These are phyloP conservation scores for Prosapia bicincta DNA, from an alignment of 2,888 invertebrate genomes.

Conservation along the genomic window DNA sequence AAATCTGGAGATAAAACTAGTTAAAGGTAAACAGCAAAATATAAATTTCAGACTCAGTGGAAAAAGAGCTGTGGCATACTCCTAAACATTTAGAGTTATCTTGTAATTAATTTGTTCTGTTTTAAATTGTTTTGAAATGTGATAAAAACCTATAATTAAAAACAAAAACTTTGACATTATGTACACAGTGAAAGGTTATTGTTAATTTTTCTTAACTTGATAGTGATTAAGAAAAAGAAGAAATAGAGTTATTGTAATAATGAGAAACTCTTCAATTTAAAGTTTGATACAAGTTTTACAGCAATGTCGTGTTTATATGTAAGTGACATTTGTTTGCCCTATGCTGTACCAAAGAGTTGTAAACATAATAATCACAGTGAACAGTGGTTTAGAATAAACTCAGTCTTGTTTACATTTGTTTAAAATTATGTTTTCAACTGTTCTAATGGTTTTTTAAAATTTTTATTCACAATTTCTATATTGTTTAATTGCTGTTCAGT, in stretches of 20 bases:
- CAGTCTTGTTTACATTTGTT: too few species aligned
- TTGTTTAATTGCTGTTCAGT: background rate
- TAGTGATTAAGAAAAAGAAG: background rate
- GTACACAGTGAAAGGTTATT: background rate
- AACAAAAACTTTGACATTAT: background rate
- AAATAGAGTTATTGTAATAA: background rate
- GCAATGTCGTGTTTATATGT: background rate
- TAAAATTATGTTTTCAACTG: background rate
- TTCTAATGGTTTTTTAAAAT: background rate
- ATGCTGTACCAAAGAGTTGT: background rate
- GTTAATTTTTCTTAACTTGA: background rate
- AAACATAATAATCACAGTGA: background rate
- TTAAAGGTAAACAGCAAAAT: background rate
- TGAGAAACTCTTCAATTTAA: background rate
- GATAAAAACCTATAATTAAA: background rate
- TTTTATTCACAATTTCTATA: background rate
- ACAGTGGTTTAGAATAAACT: background rate
- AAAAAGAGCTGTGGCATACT: background rate
- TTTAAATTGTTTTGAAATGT: background rate
- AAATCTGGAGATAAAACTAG: background rate
- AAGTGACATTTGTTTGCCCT: background rate
- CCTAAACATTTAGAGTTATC: background rate
- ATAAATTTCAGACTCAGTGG: background rate
- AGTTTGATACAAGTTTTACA: constrained; percentile 2
- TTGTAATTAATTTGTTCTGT: background rate